phyloP scores from a whole-genome alignment of 2,797 vertebrate genomes.

The Sternotherus odoratus region DNA sequence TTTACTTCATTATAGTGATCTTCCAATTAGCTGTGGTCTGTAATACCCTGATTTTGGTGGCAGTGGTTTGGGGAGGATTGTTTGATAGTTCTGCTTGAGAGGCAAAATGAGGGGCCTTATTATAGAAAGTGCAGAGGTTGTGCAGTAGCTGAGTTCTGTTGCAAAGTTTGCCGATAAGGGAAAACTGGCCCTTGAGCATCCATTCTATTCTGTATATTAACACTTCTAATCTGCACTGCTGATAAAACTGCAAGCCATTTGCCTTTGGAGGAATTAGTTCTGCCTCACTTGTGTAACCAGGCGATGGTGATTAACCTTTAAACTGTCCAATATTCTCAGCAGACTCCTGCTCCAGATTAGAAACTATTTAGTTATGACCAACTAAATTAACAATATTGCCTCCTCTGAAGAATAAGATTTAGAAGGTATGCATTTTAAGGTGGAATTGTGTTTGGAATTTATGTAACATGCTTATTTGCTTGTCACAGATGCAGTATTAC shows the following conservation, averaged over 20 bases:
- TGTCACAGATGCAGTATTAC: conserved; percentile 24
- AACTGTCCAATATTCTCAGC: conserved; percentile 99
- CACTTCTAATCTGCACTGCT: conserved; percentile 98
- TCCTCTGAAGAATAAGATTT: conserved; percentile 86
- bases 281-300: conserved; percentile 99
- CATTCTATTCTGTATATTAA: conserved; percentile 99
- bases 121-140: conserved; percentile 97
- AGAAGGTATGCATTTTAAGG: conserved; percentile 85
- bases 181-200: conserved; percentile 99
- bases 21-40: conserved; percentile 99
- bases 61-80: conserved; percentile 90
- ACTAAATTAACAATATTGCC: conserved; percentile 98
- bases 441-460: conserved; percentile 79
- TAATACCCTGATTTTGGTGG: conserved; percentile 99
- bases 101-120: conserved; percentile 99
- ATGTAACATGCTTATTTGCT: conserved; percentile 76
- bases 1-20: conserved; percentile 99
- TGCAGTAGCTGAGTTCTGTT: conserved; percentile 96
- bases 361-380: conserved; percentile 99
- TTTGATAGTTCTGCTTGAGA: conserved; percentile 99
- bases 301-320: conserved; percentile 99
- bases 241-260: conserved; percentile 99
- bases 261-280: conserved; percentile 99
- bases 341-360: conserved; percentile 99
- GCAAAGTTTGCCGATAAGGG: conserved; percentile 99